Base-by-base conservation (phyloP, 1,140 invertebrate species). In the Carcinoscorpius rotundicauda region DNA sequence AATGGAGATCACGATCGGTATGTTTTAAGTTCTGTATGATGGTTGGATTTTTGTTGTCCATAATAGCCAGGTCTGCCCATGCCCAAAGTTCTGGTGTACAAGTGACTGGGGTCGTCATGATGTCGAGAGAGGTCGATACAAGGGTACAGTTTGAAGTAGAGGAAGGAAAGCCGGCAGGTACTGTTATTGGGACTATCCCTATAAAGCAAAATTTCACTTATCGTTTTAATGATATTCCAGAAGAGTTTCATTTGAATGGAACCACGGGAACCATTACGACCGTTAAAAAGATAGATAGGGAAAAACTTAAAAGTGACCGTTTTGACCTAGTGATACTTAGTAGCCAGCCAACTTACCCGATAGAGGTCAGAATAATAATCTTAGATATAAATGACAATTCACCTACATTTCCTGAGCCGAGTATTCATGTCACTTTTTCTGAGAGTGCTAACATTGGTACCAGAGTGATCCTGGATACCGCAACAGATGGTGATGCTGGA, bases 321-420 rank as follows among this genome's bases (percentile, higher is more conserved):
- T 93, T 91, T 75, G 91, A 93, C 72, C 80, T 94, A 62, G 91
- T 95, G 11, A 87, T 94, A 4, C 78, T 94, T 11, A 93, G 90
- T 6, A 93, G 89, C 73, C 90, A 93, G 73, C 91, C 92, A 4
- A 94, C 91, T 0, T 94, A 94, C 76, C 91, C 91, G 0, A 91
- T 95, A 63, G 91, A 94, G 76, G 91, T 96, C 8, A 80, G 89
- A 65, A 89, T 95, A 66, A 78, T 86, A 9, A 87, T 96, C 3
- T 76, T 86, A 1, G 91, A 96, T 75, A 82, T 93, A 29, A 95
- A 95, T 76, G 92, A 95, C 76, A 92, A 95, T 78, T 81, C 86
- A 49, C 91, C 91, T 0, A 85, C 87, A 75, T 93, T 96, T 79
- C 92, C 91, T 11, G 93, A 97, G 74, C 82, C 87, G 0, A 86